A percentile compares a stretch with the other conserved stretches of the same genome.
Evolutionary conservation across 2,888 invertebrate species (phyloP).

Genomic region (Vesta saturnalis): DNA sequence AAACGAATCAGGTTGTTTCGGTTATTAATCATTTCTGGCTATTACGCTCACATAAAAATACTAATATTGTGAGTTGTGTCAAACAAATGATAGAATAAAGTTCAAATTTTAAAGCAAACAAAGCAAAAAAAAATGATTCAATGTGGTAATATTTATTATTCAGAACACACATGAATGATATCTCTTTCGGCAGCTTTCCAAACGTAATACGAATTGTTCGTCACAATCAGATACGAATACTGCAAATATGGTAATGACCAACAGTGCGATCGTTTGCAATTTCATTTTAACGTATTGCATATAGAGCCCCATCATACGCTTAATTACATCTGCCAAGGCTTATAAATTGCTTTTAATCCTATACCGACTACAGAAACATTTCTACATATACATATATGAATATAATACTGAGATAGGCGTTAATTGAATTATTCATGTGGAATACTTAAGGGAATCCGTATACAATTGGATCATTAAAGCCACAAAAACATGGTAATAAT

Average conservation of each 20-base stretch:
- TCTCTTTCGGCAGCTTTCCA: slow-evolving; percentile 38
- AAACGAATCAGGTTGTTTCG: neutral
- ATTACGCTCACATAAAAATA: slow-evolving; percentile 16
- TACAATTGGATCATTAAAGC: slow-evolving; percentile 14
- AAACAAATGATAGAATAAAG: slow-evolving; percentile 35
- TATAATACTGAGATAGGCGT: slow-evolving; percentile 19
- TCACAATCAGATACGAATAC: slow-evolving; percentile 39
- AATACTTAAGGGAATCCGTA: slow-evolving; percentile 16
- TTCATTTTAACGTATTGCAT: slow-evolving; percentile 31
- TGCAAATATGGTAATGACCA: slow-evolving; percentile 41
- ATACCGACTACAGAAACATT: slow-evolving; percentile 14
- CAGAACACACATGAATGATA: slow-evolving; percentile 37
- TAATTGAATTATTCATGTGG: slow-evolving; percentile 30
- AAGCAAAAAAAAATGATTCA: slow-evolving; percentile 31
- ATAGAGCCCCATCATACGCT: slow-evolving; percentile 27
- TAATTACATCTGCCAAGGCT: slow-evolving; percentile 34
- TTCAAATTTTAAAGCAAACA: slow-evolving; percentile 28
- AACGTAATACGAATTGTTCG: slow-evolving; percentile 39
- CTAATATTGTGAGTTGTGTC: slow-evolving; percentile 27
- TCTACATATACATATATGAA: slow-evolving; percentile 24
- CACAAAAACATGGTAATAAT: slow-evolving; percentile 23
- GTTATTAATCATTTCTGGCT: slow-evolving; percentile 11
- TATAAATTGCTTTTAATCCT: slow-evolving; percentile 23
- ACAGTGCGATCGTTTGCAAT: slow-evolving; percentile 37
- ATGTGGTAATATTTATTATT: slow-evolving; percentile 37